phyloP scores from a whole-genome alignment of 64 coral and sea anemone genomes.

The Stichodactyla mertensii region DNA sequence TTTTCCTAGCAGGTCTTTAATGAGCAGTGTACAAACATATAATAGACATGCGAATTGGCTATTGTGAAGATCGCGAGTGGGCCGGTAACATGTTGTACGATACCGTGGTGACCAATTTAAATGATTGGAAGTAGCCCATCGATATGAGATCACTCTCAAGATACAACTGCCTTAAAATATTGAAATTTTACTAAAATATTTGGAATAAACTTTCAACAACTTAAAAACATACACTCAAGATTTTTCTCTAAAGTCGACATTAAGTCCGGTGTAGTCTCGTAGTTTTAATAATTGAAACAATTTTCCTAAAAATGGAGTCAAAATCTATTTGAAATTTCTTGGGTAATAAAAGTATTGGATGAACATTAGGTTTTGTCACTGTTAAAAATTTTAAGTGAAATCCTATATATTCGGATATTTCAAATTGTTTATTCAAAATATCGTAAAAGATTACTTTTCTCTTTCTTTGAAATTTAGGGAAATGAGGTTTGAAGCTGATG shows the following conservation, averaged over 20 bases:
- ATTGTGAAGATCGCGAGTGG: neutral
- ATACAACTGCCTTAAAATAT: neutral
- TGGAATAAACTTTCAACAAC: neutral
- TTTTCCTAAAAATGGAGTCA: neutral
- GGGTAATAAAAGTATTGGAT: neutral
- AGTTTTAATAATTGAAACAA: neutral
- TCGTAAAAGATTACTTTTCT: neutral
- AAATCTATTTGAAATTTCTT: neutral
- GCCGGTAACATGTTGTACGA: neutral
- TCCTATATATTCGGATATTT: neutral
- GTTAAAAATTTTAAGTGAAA: neutral
- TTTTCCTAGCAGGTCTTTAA: conserved; percentile 12
- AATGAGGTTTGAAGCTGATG: neutral
- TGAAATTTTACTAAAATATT: neutral
- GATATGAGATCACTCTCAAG: neutral
- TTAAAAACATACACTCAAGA: neutral
- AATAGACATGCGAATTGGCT: neutral
- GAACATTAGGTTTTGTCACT: neutral
- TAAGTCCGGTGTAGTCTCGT: neutral
- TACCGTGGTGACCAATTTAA: neutral
- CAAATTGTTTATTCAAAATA: neutral
- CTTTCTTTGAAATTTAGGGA: neutral
- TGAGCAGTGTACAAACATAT: conserved; percentile 18
- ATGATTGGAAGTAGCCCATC: neutral
- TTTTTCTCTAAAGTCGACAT: neutral